A percentile compares a stretch with the other conserved stretches of the same genome.
Evolutionary conservation across 2,797 vertebrate species (phyloP).

Genomic region (Aotus griseimembra): DNA sequence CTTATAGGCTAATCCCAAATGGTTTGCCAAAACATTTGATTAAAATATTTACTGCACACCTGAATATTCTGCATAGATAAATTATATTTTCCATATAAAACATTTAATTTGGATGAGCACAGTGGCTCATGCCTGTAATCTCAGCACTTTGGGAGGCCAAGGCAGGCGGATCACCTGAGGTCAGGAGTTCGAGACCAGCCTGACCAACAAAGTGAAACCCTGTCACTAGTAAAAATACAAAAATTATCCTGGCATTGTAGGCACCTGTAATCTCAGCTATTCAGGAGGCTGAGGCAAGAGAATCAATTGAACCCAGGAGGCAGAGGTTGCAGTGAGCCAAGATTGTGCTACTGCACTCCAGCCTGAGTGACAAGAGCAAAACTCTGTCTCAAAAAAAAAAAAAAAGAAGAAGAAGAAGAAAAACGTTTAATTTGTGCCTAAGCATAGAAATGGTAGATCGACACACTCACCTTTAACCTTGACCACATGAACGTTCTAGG

Average conservation of each 20-base stretch:
- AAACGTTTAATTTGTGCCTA: not conserved
- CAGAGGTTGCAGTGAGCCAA: not conserved
- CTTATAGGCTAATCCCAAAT: not conserved
- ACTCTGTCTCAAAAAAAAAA: not conserved
- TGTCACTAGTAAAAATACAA: not conserved
- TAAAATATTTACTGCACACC: not conserved
- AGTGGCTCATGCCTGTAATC: not conserved
- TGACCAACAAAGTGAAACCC: not conserved
- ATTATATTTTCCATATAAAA: not conserved
- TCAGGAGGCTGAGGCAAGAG: not conserved
- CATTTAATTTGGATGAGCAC: not conserved
- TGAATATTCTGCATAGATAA: not conserved
- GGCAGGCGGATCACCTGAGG: not conserved
- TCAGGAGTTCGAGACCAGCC: not conserved
- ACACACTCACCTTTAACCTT: not conserved
- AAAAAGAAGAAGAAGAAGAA: not conserved
- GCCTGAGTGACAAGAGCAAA: not conserved
- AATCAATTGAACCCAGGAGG: not conserved
- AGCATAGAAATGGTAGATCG: not conserved
- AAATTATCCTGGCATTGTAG: not conserved
- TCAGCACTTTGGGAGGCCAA: not conserved
- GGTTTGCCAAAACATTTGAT: not conserved
- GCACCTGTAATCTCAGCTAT: not conserved
- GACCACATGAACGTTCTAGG: not conserved
- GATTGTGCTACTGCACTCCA: not conserved